phyloP scores from a whole-genome alignment of 2,888 invertebrate genomes.

The Acanthopleura granulata region DNA sequence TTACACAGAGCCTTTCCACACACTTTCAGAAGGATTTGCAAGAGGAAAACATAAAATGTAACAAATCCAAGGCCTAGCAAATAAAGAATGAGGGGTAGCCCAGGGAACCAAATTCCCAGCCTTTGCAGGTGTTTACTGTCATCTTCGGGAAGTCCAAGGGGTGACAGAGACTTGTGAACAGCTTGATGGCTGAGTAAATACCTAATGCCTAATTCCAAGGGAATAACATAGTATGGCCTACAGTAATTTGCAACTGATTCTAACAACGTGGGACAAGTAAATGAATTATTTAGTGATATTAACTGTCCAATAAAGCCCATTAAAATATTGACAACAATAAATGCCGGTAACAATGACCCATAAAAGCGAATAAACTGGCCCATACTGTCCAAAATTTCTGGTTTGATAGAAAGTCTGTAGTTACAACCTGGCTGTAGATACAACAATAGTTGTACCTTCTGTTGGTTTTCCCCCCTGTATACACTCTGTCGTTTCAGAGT shows the following conservation, averaged over 20 bases:
- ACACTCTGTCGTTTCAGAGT: background rate
- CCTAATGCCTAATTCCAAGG: slow-evolving; percentile 32
- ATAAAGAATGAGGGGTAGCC: slow-evolving; percentile 37
- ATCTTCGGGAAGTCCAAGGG: background rate
- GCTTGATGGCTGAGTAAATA: background rate
- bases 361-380: slow-evolving; percentile 78
- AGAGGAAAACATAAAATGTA: slow-evolving; percentile 38
- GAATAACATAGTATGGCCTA: slow-evolving; percentile 39
- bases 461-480: background rate
- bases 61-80: slow-evolving; percentile 37
- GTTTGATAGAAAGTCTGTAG: slow-evolving; percentile 44
- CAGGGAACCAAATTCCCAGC: slow-evolving; percentile 35
- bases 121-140: slow-evolving; percentile 26
- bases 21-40: slow-evolving; percentile 29
- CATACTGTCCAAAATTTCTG: background rate
- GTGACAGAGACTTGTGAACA: background rate
- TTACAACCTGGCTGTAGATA: slow-evolving; percentile 62
- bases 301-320: slow-evolving; percentile 47
- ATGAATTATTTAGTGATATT: slow-evolving; percentile 34
- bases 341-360: slow-evolving; percentile 77
- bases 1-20: background rate
- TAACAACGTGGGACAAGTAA: slow-evolving; percentile 38
- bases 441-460: slow-evolving; percentile 51
- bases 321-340: slow-evolving; percentile 70
- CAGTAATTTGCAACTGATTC: slow-evolving; percentile 30